phyloP scores from a whole-genome alignment of 2,797 vertebrate species.

The Ctenosaura bakeri region DNA sequence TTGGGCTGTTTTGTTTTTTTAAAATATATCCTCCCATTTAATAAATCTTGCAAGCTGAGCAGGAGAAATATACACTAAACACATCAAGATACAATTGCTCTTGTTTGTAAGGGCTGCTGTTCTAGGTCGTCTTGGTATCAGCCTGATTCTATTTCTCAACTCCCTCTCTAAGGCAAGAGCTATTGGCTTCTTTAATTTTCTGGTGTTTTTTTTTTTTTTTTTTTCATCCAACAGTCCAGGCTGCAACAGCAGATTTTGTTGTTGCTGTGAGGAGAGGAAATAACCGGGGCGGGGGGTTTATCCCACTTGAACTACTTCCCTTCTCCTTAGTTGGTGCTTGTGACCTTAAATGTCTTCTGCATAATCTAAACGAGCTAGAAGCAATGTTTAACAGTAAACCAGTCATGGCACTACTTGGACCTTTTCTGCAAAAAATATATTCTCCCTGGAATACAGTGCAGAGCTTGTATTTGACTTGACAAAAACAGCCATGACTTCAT shows the following conservation, averaged over 20 bases:
- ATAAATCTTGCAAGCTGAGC: background rate
- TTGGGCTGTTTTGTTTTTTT: background rate
- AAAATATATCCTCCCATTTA: background rate
- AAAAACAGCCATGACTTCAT: constrained; percentile 30
- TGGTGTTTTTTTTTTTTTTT: background rate
- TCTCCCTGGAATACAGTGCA: background rate
- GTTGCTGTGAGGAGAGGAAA: background rate
- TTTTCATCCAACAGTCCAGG: background rate
- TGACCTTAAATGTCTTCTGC: constrained; percentile 27
- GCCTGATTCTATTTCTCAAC: background rate
- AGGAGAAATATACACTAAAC: background rate
- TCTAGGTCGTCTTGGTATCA: background rate
- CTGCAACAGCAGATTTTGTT: constrained; percentile 4
- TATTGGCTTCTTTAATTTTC: background rate
- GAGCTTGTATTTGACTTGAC: constrained; percentile 17
- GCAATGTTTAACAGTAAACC: background rate
- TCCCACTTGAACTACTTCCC: accelerated
- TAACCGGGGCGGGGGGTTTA: background rate
- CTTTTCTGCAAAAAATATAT: constrained; percentile 23
- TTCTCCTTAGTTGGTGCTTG: background rate
- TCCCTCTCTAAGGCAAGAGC: background rate
- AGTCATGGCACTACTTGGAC: constrained; percentile 13
- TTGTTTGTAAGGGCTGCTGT: background rate
- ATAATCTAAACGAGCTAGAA: constrained; percentile 31
- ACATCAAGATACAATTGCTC: background rate